These are phyloP conservation scores for Prosopocoilus inquinatus DNA, from an alignment of 2,888 invertebrate genomes.

Conservation along the genomic window DNA sequence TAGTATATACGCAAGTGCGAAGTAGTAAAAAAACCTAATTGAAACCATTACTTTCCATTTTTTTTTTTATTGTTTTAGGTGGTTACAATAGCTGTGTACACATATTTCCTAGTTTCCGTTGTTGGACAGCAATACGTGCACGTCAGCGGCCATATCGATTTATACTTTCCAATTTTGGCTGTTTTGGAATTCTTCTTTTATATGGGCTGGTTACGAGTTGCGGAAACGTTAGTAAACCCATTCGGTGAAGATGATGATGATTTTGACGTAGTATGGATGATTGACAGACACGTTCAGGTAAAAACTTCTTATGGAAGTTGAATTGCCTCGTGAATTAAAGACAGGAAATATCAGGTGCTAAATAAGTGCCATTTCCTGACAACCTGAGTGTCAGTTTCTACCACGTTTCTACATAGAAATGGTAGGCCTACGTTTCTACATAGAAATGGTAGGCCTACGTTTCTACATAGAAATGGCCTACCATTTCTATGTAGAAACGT, in stretches of 20 bases:
- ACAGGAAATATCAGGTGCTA: too few relatives aligned
- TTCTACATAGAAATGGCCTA: too few relatives aligned
- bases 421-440: too few relatives aligned
- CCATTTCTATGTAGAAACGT: too few relatives aligned
- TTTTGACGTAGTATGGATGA: conserved; percentile 89
- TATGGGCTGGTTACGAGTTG: conserved; percentile 89
- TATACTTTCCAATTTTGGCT: conserved; percentile 86
- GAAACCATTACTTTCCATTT: background rate
- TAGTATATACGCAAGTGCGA: conserved; percentile 74
- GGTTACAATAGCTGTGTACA: conserved; percentile 88
- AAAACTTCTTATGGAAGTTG: too few relatives aligned
- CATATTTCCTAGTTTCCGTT: conserved; percentile 84
- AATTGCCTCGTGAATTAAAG: too few relatives aligned
- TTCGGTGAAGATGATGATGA: conserved; percentile 90
- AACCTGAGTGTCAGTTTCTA: too few relatives aligned
- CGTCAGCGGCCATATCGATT: conserved; percentile 60
- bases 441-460: too few relatives aligned
- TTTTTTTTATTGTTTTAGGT: conserved; percentile 45
- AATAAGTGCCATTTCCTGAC: too few relatives aligned
- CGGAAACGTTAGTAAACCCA: conserved; percentile 85
- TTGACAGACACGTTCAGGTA: conserved; percentile 83
- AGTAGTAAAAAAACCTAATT: background rate
- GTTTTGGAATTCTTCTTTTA: conserved; percentile 84
- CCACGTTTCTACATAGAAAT: too few relatives aligned
- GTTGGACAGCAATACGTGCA: conserved; percentile 73